These are phyloP conservation scores for Acipenser transmontanus DNA, from an alignment of 2,797 vertebrate genomes.

Conservation along the genomic window DNA sequence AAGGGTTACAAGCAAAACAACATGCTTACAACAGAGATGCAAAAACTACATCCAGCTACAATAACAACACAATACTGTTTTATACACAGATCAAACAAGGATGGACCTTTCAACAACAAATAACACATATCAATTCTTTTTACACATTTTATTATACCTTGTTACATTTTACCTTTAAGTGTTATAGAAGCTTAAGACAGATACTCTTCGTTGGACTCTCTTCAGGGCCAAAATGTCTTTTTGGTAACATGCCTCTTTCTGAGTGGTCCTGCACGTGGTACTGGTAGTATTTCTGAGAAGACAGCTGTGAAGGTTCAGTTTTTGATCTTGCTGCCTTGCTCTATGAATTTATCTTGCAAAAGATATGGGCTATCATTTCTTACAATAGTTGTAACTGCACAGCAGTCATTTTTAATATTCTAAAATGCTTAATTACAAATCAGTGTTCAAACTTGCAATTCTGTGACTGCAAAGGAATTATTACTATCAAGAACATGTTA, in stretches of 20 bases:
- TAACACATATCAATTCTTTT: neutral
- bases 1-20: constrained; percentile 29
- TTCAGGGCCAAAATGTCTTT: too few relatives aligned
- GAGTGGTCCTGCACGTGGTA: too few relatives aligned
- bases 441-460: constrained; percentile 5
- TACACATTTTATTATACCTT: neutral
- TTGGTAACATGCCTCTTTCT: too few relatives aligned
- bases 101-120: neutral
- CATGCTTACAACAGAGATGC: constrained; percentile 37
- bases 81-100: neutral
- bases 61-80: neutral
- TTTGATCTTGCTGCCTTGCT: too few relatives aligned
- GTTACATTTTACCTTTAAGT: too few relatives aligned
- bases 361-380: too few relatives aligned
- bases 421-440: neutral
- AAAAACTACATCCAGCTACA: neutral
- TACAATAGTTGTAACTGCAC: too few relatives aligned
- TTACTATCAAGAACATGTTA: neutral
- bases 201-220: too few relatives aligned
- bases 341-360: too few relatives aligned
- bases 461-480: neutral
- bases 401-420: neutral
- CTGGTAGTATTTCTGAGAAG: too few relatives aligned
- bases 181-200: too few relatives aligned
- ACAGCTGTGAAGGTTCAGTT: too few relatives aligned